Conservation (phyloP, 2,113 vertebrate genomes). For the Desmodus rotundus region DNA sequence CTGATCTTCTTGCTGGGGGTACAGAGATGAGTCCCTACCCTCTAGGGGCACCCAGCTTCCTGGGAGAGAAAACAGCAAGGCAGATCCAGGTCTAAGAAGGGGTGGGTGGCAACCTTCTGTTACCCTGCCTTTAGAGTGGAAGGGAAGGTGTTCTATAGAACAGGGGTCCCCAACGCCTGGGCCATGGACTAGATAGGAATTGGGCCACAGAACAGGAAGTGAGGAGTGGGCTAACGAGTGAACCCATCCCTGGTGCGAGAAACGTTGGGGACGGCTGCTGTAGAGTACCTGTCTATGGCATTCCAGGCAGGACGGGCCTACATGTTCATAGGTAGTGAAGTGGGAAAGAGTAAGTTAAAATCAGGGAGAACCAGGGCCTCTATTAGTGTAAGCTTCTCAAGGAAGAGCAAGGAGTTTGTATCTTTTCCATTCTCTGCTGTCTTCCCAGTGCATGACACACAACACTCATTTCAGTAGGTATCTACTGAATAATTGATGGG, state of each 20-base stretch:
- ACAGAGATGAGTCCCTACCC: background rate
- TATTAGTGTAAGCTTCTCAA: background rate
- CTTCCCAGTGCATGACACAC: background rate
- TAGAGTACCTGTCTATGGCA: background rate
- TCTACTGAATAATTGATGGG: background rate
- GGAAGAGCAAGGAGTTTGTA: background rate
- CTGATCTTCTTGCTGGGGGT: background rate
- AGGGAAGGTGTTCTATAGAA: background rate
- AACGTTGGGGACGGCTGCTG: no score
- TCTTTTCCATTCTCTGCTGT: background rate
- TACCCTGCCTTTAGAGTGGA: background rate
- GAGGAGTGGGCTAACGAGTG: no score
- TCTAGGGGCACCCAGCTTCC: background rate
- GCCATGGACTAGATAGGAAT: no score
- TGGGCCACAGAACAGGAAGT: accelerated
- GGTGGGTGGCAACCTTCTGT: background rate
- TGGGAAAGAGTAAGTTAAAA: background rate
- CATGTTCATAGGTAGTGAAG: background rate
- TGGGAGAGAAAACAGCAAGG: background rate
- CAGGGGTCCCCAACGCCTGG: no score
- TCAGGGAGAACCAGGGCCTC: background rate
- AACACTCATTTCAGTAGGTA: background rate
- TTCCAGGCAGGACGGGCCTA: background rate
- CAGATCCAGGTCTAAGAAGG: background rate
- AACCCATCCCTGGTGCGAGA: no score